phyloP scores from a whole-genome alignment of 2,797 vertebrate genomes.

The Leontopithecus rosalia region DNA sequence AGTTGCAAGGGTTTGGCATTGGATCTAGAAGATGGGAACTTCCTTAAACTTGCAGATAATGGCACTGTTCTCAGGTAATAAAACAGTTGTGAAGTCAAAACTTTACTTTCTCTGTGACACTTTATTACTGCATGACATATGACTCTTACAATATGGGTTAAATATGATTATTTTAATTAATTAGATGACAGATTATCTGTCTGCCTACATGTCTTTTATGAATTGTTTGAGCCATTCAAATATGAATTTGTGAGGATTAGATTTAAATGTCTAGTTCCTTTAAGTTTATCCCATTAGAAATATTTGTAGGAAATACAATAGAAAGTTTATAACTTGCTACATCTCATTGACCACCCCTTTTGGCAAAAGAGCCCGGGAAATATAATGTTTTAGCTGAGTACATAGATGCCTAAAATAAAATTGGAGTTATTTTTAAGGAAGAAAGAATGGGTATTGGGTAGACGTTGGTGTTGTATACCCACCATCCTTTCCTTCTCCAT shows the following conservation, averaged over 20 bases:
- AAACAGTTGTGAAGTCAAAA: slow-evolving; percentile 36
- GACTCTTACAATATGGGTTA: background rate
- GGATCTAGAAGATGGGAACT: slow-evolving; percentile 96
- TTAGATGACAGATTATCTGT: background rate
- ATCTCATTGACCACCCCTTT: background rate
- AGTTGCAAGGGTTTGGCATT: slow-evolving; percentile 96
- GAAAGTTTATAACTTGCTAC: background rate
- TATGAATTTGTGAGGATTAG: background rate
- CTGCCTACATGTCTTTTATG: background rate
- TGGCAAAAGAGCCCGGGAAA: background rate
- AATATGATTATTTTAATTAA: background rate
- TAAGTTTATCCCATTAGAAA: slow-evolving; percentile 35
- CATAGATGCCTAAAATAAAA: background rate
- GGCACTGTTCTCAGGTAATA: slow-evolving; percentile 94
- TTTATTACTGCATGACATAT: background rate
- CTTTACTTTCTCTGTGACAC: background rate
- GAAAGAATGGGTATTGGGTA: background rate
- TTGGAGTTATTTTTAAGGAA: background rate
- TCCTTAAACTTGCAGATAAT: slow-evolving; percentile 94
- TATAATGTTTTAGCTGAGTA: background rate
- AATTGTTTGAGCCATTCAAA: background rate
- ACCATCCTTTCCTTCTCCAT: background rate
- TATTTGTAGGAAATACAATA: background rate
- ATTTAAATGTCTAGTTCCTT: slow-evolving; percentile 7
- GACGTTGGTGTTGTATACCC: background rate